Percentiles rank a stretch among this genome's conserved stretches.
Conservation (phyloP, 1,140 invertebrate species). For the Brachionus angularis region DNA sequence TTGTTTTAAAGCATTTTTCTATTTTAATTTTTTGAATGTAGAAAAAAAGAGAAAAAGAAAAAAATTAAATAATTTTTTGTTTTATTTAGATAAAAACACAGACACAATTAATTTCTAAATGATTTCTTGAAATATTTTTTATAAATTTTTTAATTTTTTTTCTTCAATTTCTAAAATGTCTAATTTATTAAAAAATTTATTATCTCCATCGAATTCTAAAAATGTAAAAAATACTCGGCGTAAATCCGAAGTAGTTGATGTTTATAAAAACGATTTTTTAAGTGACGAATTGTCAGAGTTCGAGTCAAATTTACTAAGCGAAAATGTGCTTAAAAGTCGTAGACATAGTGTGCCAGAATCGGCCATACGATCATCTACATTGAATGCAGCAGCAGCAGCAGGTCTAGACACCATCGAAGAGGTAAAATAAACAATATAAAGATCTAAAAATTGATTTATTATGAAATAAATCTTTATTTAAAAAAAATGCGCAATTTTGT, state of each 20-base stretch:
- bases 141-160: background rate
- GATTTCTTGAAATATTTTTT: background rate
- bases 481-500: too few relatives aligned
- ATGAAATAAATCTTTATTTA: too few relatives aligned
- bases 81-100: too few relatives aligned
- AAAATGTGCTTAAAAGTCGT: background rate
- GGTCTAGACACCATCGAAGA: slow-evolving; percentile 2
- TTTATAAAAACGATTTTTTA: background rate
- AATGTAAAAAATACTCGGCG: background rate
- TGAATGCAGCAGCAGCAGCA: too few relatives aligned
- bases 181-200: slow-evolving; percentile 21
- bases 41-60: too few relatives aligned
- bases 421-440: background rate
- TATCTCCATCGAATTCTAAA: background rate
- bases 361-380: background rate
- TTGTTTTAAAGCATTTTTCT: too few relatives aligned
- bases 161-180: background rate
- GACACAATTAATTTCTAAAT: too few relatives aligned
- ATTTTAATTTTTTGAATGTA: too few relatives aligned
- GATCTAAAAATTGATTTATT: too few relatives aligned
- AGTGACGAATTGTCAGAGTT: too few relatives aligned
- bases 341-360: slow-evolving; percentile 40
- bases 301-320: too few relatives aligned
- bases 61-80: too few relatives aligned
- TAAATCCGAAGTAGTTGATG: background rate